Base-by-base conservation (phyloP, 2,113 vertebrate genomes). In the Callipepla squamata region DNA sequence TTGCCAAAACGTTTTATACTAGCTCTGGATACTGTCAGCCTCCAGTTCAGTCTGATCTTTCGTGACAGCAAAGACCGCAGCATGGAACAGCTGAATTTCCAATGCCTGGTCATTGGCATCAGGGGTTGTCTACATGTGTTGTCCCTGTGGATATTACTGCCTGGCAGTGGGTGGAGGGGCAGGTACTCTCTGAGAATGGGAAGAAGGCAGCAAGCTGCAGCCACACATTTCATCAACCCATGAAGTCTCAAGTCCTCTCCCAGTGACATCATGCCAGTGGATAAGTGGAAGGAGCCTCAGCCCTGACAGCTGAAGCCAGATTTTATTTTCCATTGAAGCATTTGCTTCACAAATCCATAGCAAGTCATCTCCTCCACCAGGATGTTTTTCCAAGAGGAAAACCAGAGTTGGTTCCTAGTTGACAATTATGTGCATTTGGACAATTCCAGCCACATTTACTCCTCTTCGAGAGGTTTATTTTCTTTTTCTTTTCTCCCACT, bases 281-380 rank as follows among this genome's bases (percentile, higher is more conserved):
- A 36, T 82, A 85, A 91, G 48, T 34, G 34, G 14, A 93, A 90
- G 12, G 68, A 88, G 32, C 17, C 69, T 55, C 72, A 95, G 40
- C 32, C 72, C 78, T 89, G 26, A 34, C 48, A 82, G 66, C 26
- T 89, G 63, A 80, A 87, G 34, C 50, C 80, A 93, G 67, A 74
- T 65, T 95, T 87, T 70, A 77, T 91, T 89, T 94, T 95, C 81
- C 25, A 0, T 83, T 87, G 32, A 87, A 95, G n/a, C 2, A 80
- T 94, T 93, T 91, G 67, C 72, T 57, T 92, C 91, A 80, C 89
- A 96, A 94, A 92, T 82, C 68, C 59, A 45, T 51, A 74, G 55
- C n/a, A 87, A 93, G 34, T 77, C 87, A 63, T 77, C 81, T 80
- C 51, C 66, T 89, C 81, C 81, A 70, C 42, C 44, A 78, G 32